A percentile compares a stretch with the other conserved stretches of the same genome.
Evolutionary conservation across 2,888 invertebrate species (phyloP).

Genomic region (Plebejus anna): DNA sequence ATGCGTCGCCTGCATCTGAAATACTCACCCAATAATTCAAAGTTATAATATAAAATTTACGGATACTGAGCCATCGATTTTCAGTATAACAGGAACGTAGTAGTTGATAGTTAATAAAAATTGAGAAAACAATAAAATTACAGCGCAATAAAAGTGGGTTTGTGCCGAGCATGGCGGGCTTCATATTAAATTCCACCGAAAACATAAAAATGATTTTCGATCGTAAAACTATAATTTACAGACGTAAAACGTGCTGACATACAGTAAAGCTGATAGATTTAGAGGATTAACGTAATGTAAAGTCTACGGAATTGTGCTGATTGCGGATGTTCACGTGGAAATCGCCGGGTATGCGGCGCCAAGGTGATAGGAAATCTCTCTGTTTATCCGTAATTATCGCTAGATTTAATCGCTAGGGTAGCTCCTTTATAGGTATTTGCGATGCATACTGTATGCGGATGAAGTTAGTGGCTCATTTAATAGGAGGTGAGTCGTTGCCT

Average conservation of each 20-base stretch:
- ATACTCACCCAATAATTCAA: neutral
- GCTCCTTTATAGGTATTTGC: conserved; percentile 22
- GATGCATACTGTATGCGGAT: neutral
- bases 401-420: conserved; percentile 32
- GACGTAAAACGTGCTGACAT: conserved; percentile 78
- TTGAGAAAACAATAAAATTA: conserved; percentile 80
- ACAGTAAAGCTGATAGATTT: conserved; percentile 43
- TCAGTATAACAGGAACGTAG: conserved; percentile 34
- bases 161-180: conserved; percentile 74
- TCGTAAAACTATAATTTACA: conserved; percentile 81
- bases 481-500: neutral
- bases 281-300: conserved; percentile 36
- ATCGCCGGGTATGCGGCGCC: conserved; percentile 31
- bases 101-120: conserved; percentile 79
- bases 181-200: conserved; percentile 79
- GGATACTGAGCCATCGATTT: conserved; percentile 8
- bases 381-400: conserved; percentile 35
- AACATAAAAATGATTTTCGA: conserved; percentile 80
- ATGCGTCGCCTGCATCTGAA: too few species aligned
- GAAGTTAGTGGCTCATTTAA: neutral
- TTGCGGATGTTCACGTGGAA: conserved; percentile 35
- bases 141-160: conserved; percentile 77
- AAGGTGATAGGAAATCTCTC: conserved; percentile 32
- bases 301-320: conserved; percentile 37
- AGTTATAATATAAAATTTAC: conserved; percentile 20